phyloP scores from a whole-genome alignment of 2,797 vertebrate species.

The Enteromius unitaeniatus region DNA sequence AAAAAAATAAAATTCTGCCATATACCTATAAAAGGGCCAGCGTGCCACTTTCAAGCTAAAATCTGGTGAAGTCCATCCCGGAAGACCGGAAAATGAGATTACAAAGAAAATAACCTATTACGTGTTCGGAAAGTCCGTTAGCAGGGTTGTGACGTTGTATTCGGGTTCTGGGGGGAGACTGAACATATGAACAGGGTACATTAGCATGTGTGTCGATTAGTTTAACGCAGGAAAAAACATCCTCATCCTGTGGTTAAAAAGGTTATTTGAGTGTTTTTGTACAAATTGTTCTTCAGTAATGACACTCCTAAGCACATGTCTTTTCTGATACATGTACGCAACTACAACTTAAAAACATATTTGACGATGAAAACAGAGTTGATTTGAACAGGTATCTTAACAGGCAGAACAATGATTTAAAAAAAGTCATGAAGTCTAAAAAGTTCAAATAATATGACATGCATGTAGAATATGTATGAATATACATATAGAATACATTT shows the following conservation, averaged over 20 bases:
- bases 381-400: background rate
- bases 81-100: constrained; percentile 52
- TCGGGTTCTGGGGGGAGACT: constrained; percentile 26
- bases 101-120: constrained; percentile 55
- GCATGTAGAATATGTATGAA: background rate
- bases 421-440: background rate
- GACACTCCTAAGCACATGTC: background rate
- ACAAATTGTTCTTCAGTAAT: constrained; percentile 55
- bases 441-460: background rate
- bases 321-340: background rate
- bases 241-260: constrained; percentile 58
- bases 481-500: too few species aligned
- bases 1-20: background rate
- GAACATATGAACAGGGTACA: constrained; percentile 40
- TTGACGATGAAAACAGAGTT: background rate
- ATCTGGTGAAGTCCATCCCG: constrained; percentile 50
- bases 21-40: background rate
- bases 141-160: constrained; percentile 46
- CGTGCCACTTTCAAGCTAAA: constrained; percentile 25
- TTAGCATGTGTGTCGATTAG: constrained; percentile 47
- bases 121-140: constrained; percentile 62
- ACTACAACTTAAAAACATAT: constrained; percentile 1
- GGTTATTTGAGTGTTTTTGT: constrained; percentile 39
- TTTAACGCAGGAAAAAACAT: constrained; percentile 54
- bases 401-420: background rate